Conservation (phyloP, 2,888 invertebrate genomes). For the Mesorhabditis belari region DNA sequence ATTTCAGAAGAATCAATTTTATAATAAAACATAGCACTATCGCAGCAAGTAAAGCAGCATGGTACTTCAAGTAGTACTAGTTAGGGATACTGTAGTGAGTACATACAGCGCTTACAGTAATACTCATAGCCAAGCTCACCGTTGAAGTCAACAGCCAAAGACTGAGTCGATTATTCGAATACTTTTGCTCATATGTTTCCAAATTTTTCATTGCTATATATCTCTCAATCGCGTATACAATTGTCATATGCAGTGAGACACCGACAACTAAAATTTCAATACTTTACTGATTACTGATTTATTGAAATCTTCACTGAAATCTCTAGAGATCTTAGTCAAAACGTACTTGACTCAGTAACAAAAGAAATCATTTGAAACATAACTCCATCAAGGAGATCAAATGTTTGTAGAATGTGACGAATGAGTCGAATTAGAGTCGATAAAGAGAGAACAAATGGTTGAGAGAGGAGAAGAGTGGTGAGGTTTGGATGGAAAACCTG, state of each 20-base stretch:
- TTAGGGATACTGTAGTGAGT: too few relatives aligned
- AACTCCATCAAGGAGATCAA: not conserved
- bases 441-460: not conserved
- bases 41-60: too few relatives aligned
- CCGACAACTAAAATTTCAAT: not conserved
- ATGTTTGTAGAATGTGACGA: not conserved
- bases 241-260: not conserved
- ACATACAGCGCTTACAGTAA: too few relatives aligned
- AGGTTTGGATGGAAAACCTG: not conserved
- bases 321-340: too few relatives aligned
- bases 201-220: not conserved
- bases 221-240: not conserved
- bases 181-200: not conserved
- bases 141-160: not conserved
- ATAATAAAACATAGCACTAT: too few relatives aligned
- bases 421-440: not conserved
- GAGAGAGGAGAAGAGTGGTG: not conserved
- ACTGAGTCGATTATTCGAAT: not conserved
- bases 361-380: not conserved
- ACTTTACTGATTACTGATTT: too few relatives aligned
- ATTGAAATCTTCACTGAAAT: too few relatives aligned
- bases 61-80: too few relatives aligned
- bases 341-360: not conserved
- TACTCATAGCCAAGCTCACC: not conserved
- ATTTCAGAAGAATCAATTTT: too few relatives aligned